Evolutionary conservation across 1,140 invertebrate species (phyloP), one percentile per base, ranked within the genome.

Genomic region (Himalopsyche phryganea): DNA sequence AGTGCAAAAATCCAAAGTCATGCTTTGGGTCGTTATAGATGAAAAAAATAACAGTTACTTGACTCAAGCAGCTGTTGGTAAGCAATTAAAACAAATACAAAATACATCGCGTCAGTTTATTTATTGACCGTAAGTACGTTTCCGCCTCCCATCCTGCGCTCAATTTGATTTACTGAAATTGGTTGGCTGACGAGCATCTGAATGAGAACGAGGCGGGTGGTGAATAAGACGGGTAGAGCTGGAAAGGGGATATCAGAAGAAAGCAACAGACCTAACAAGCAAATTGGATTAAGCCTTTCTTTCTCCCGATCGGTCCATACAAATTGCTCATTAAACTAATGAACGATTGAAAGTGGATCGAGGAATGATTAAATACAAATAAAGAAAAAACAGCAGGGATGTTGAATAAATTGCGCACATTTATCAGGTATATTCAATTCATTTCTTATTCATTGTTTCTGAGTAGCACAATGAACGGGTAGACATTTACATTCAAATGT

Each of bases 81-180:
- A 19, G 44, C 51, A 54, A 54, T 54, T 54, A 54, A 35, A 54
- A 54, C 32, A 32, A 54, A 54, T 54, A 35, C 44, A 42, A 54
- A 28, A 38, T 45, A 19, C 42, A 23, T 54, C 44, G 51, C 28
- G 41, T 46, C 15, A 28, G 44, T 54, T 54, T 33, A 52, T 32
- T 52, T 52, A 52, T 44, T 15, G 20, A 52, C 42, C 19, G 20
- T 54, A 45, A 54, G 35, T 47, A 46, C 51, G 44, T 47, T 46
- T 54, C 44, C 17, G 32, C 41, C 17, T n/a, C 44, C 14, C 51
- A 47, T 35, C 45, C 40, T 10, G 20, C 20, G 33, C 17, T 13
- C 4, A 23, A 52, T 17, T 20, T 54, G 32, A 46, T 28, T 46
- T 54, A 15, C 41, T 19, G 17, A 28, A 28, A 47, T 46, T 13